Conservation (phyloP, 2,797 vertebrate genomes). For the Oceanodroma leucorhoa region DNA sequence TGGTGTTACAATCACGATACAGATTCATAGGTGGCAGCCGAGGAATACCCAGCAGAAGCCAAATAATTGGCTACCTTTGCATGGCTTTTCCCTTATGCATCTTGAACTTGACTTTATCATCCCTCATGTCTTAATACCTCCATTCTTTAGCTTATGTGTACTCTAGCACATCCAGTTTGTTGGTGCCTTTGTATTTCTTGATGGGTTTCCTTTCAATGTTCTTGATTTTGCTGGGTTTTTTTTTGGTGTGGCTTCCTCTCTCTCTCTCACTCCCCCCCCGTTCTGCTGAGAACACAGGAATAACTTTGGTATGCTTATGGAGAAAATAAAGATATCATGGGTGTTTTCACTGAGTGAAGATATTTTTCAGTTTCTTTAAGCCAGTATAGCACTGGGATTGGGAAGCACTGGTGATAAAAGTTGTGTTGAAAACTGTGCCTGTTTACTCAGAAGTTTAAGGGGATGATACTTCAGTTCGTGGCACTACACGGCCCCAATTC, state of each 20-base stretch:
- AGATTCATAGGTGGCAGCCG: neutral
- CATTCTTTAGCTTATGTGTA: accelerated
- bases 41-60: neutral
- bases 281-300: neutral
- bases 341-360: neutral
- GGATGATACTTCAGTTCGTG: neutral
- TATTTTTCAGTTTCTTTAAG: neutral
- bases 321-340: neutral
- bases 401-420: neutral
- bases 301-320: neutral
- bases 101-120: neutral
- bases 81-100: neutral
- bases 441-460: neutral
- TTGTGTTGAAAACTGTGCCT: neutral
- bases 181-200: neutral
- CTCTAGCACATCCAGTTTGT: neutral
- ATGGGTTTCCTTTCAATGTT: neutral
- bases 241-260: neutral
- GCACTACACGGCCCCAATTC: neutral
- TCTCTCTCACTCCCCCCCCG: neutral
- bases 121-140: neutral
- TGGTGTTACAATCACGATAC: neutral
- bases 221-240: accelerated
- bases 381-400: neutral
- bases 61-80: neutral